These are phyloP conservation scores for Mormyrops boulengeri DNA, from an alignment of 2,797 vertebrate genomes.

Conservation along the genomic window DNA sequence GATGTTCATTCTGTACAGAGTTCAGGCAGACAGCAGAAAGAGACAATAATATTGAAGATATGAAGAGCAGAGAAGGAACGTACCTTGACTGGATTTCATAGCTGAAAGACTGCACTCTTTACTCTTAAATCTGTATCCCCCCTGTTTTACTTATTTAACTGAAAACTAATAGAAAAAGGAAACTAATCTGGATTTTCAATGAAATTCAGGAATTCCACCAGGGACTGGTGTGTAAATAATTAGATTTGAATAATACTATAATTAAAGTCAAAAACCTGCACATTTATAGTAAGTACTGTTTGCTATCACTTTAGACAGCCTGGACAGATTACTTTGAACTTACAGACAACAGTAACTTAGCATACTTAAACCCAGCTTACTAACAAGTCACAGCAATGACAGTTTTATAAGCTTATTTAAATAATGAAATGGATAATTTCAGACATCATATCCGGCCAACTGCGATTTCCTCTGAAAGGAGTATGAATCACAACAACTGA, in stretches of 20 bases:
- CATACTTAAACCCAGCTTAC: background rate
- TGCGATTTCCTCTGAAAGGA: background rate
- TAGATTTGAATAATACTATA: background rate
- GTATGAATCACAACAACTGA: background rate
- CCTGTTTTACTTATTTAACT: background rate
- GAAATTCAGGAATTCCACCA: background rate
- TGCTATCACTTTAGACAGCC: background rate
- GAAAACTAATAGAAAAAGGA: background rate
- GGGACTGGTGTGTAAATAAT: background rate
- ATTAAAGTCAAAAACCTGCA: background rate
- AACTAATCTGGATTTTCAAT: background rate
- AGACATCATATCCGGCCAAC: background rate
- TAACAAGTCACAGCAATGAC: background rate
- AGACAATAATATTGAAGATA: background rate
- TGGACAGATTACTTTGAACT: background rate
- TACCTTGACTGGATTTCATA: background rate
- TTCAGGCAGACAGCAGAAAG: background rate
- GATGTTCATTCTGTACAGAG: background rate
- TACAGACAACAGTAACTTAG: background rate
- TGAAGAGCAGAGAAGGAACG: background rate
- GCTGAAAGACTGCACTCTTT: background rate
- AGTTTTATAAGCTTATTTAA: background rate
- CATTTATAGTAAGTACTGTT: background rate
- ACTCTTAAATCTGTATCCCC: background rate
- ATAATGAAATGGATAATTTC: background rate